Evolutionary conservation across 2,888 invertebrate genomes (phyloP).

Genomic region (Theristus sp.): DNA sequence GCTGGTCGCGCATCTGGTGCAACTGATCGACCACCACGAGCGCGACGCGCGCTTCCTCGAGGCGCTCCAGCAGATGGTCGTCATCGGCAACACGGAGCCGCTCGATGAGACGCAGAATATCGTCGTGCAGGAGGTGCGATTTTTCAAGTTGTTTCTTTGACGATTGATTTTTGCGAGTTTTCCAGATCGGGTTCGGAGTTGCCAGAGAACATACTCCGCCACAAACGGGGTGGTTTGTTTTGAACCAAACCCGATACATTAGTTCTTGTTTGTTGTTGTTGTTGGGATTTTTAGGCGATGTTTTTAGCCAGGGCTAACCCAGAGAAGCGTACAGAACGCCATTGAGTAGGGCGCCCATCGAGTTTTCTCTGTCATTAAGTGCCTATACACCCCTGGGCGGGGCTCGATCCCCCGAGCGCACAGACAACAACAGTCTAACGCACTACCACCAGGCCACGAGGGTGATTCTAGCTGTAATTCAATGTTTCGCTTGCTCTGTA

Average conservation of each 20-base stretch:
- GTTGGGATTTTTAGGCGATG: no score
- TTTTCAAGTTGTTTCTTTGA: no score
- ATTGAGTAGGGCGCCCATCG: no score
- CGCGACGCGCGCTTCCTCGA: constrained; percentile 71
- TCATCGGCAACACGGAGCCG: constrained; percentile 78
- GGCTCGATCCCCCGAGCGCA: no score
- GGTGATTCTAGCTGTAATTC: background rate
- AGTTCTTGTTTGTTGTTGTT: no score
- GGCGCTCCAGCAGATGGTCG: constrained; percentile 85
- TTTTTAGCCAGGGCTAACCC: no score
- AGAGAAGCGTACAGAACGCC: no score
- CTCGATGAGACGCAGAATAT: constrained; percentile 86
- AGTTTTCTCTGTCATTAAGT: no score
- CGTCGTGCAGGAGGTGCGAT: constrained; percentile 95
- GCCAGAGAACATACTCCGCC: background rate
- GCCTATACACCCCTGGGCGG: no score
- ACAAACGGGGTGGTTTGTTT: background rate
- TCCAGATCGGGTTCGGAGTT: background rate
- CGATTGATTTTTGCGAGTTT: background rate
- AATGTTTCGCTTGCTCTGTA: background rate
- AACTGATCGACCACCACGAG: constrained; percentile 88
- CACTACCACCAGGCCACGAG: no score
- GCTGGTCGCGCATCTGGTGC: constrained; percentile 68
- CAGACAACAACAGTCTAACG: no score
- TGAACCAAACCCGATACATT: no score